phyloP scores from a whole-genome alignment of 2,797 vertebrate genomes.

The Enteromius paludinosus region DNA sequence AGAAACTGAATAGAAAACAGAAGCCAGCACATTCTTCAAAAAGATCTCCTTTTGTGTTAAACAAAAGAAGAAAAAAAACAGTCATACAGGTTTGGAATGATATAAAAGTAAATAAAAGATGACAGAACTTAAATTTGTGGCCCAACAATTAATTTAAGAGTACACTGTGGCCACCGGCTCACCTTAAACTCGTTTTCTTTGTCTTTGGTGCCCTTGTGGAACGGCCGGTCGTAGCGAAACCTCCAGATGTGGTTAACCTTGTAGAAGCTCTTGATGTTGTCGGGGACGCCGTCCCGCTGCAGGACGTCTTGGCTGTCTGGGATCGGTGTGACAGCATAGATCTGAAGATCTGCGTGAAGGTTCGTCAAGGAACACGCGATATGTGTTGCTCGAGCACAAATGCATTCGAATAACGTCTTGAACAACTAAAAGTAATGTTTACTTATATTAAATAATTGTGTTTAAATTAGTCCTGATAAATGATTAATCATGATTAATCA shows the following conservation, averaged over 20 bases:
- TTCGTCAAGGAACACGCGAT: constrained; percentile 62
- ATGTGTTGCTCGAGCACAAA: background rate
- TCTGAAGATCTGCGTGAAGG: constrained; percentile 88
- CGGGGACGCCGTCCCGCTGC: constrained; percentile 94
- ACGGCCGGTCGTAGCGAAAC: constrained; percentile 92
- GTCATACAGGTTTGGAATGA: background rate
- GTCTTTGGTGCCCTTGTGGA: constrained; percentile 98
- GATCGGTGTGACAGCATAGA: constrained; percentile 97
- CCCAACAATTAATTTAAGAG: background rate
- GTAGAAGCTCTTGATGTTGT: constrained; percentile 99
- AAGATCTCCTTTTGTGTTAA: background rate
- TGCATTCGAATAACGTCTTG: background rate
- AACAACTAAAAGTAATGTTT: background rate
- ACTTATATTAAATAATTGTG: background rate
- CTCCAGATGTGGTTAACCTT: constrained; percentile 99
- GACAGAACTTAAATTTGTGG: background rate
- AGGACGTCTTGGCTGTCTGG: constrained; percentile 96
- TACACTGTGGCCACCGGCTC: background rate
- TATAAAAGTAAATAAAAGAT: background rate
- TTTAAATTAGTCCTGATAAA: background rate
- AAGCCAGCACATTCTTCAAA: constrained; percentile 5
- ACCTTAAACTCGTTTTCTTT: constrained; percentile 99
- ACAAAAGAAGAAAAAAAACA: background rate
- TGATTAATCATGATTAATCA: no score
- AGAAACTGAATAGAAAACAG: background rate